A percentile compares a stretch with the other conserved stretches of the same genome.
phyloP scores from a whole-genome alignment of 64 coral and sea anemone genomes.

The Montipora efflorescens region DNA sequence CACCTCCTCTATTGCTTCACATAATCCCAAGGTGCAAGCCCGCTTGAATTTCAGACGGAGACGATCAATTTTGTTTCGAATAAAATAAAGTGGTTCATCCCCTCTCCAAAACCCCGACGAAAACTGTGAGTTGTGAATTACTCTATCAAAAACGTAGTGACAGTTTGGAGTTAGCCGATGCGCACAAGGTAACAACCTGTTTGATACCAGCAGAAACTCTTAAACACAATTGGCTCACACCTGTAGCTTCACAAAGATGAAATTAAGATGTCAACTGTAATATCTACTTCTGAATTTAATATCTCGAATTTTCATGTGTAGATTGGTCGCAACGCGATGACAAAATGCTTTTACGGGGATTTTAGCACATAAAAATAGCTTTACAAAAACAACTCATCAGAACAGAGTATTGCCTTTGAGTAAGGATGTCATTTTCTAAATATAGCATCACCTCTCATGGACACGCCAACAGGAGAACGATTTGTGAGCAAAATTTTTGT shows the following conservation, averaged over 20 bases:
- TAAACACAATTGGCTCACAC: background rate
- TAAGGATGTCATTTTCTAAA: background rate
- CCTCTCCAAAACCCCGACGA: too few species aligned
- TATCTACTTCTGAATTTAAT: background rate
- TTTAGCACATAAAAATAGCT: background rate
- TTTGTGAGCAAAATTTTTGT: too few species aligned
- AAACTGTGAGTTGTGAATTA: too few species aligned
- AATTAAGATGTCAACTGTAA: background rate
- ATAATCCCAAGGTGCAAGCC: too few species aligned
- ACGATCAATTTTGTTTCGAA: too few species aligned
- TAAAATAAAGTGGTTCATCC: too few species aligned
- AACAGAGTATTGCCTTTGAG: background rate
- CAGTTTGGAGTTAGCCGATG: too few species aligned
- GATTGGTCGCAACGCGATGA: background rate
- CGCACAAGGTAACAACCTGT: conserved; percentile 7
- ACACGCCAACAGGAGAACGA: background rate
- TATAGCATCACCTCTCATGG: conserved; percentile 35
- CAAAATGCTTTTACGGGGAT: background rate
- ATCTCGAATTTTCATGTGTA: background rate
- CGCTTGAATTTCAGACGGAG: too few species aligned
- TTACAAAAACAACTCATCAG: too few species aligned
- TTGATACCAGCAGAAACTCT: background rate
- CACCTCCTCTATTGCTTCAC: too few species aligned
- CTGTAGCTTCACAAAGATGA: background rate
- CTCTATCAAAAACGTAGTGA: too few species aligned